Percentiles rank a stretch among this genome's conserved stretches.
phyloP scores from a whole-genome alignment of 2,113 vertebrate genomes.

The Hippocampus barbouri region DNA sequence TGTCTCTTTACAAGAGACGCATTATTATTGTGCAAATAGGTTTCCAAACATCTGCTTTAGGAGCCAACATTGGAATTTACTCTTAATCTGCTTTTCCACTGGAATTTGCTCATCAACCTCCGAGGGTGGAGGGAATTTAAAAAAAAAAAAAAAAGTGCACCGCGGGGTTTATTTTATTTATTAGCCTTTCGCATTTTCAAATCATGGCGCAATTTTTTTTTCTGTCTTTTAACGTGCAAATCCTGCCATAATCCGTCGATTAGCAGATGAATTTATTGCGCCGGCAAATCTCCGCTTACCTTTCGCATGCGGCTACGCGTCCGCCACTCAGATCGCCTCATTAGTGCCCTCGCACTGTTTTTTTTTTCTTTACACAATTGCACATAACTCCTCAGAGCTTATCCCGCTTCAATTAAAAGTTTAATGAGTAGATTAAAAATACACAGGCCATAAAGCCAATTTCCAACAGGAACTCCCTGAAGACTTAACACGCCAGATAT shows the following conservation, averaged over 20 bases:
- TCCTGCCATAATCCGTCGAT: conserved; percentile 67
- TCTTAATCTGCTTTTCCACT: conserved; percentile 64
- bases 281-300: conserved; percentile 62
- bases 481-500: conserved; percentile 32
- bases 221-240: conserved; percentile 44
- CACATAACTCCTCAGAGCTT: conserved; percentile 59
- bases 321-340: conserved; percentile 64
- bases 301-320: conserved; percentile 61
- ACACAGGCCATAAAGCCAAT: conserved; percentile 60
- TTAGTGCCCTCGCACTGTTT: conserved; percentile 50
- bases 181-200: conserved; percentile 62
- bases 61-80: conserved; percentile 62
- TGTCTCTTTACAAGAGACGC: conserved; percentile 55
- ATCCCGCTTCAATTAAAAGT: conserved; percentile 76
- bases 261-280: conserved; percentile 68
- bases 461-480: conserved; percentile 48
- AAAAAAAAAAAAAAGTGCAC: conserved; percentile 1
- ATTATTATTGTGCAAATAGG: conserved; percentile 67
- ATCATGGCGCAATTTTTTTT: conserved; percentile 51
- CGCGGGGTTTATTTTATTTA: conserved; percentile 57
- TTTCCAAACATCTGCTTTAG: conserved; percentile 65
- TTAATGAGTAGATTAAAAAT: conserved; percentile 79
- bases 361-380: conserved; percentile 20
- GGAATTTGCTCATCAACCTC: conserved; percentile 61
- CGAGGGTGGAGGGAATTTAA: background rate